Conservation (phyloP, 2,888 invertebrate species). For the Marronus borbonicus region DNA sequence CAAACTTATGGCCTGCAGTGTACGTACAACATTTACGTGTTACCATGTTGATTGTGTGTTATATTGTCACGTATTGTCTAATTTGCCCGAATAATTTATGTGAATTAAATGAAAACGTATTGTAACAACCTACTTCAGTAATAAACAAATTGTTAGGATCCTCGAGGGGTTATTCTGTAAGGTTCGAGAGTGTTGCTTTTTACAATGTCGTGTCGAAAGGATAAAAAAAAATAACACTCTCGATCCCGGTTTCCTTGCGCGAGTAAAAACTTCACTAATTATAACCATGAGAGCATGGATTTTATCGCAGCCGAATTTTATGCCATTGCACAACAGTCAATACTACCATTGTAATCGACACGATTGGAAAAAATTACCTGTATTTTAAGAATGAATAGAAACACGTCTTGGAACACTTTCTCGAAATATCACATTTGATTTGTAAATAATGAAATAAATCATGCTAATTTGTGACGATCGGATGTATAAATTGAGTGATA, state of each 20-base stretch:
- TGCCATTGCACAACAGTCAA: not conserved
- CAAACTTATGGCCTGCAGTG: too few relatives aligned
- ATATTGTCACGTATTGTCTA: not conserved
- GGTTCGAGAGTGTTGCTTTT: too few relatives aligned
- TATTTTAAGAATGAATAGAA: slow-evolving; percentile 26
- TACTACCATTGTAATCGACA: not conserved
- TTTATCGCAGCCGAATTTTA: not conserved
- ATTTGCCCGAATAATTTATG: slow-evolving; percentile 10
- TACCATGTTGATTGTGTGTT: not conserved
- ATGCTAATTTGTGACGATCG: too few relatives aligned
- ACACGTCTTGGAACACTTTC: slow-evolving; percentile 25
- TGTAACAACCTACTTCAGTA: not conserved
- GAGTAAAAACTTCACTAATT: not conserved
- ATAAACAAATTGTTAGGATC: not conserved
- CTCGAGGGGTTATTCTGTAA: too few relatives aligned
- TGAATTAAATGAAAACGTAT: slow-evolving; percentile 24
- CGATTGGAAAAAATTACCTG: slow-evolving; percentile 8
- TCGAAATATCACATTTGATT: not conserved
- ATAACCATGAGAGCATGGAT: not conserved
- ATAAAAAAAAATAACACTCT: too few relatives aligned
- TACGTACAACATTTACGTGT: too few relatives aligned
- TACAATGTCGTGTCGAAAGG: too few relatives aligned
- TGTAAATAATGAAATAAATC: too few relatives aligned
- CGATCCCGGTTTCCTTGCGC: not conserved
- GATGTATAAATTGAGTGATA: too few relatives aligned